Conservation (phyloP, 2,888 invertebrate species). For the Tethea ocularis region DNA sequence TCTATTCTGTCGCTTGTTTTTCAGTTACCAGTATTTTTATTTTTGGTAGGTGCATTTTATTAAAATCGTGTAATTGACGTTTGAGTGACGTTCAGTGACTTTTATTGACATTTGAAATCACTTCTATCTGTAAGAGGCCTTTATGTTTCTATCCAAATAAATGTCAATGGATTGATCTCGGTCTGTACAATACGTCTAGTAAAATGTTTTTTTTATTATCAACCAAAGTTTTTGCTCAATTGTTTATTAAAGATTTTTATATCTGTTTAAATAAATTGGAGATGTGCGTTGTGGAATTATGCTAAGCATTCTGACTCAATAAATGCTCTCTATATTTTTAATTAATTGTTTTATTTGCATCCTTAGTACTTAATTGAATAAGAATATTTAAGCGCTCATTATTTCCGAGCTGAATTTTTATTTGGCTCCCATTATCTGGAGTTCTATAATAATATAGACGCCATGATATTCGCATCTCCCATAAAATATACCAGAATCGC, state of each 20-base stretch:
- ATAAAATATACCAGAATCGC: no score
- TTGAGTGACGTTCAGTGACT: not conserved
- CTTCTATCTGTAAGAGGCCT: not conserved
- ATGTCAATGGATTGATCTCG: constrained; percentile 22
- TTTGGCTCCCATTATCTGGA: no score
- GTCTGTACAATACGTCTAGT: constrained; percentile 21
- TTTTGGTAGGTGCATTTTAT: constrained; percentile 20
- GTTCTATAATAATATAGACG: no score
- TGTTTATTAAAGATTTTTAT: constrained; percentile 38
- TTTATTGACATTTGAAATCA: constrained; percentile 5
- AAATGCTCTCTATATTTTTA: constrained; percentile 34
- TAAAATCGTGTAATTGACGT: constrained; percentile 17
- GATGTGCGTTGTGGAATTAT: constrained; percentile 37
- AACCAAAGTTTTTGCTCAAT: constrained; percentile 72
- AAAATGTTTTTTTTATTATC: constrained; percentile 45
- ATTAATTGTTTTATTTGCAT: not conserved
- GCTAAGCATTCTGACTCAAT: constrained; percentile 53
- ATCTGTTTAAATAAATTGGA: constrained; percentile 41
- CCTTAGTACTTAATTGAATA: not conserved
- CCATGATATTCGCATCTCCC: no score
- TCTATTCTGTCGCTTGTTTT: constrained; percentile 59
- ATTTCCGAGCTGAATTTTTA: no score
- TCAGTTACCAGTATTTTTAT: constrained; percentile 51
- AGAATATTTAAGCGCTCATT: not conserved
- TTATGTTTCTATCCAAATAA: not conserved